Evolutionary conservation across 2,888 invertebrate species (phyloP).

Genomic region (Eurois occulta): DNA sequence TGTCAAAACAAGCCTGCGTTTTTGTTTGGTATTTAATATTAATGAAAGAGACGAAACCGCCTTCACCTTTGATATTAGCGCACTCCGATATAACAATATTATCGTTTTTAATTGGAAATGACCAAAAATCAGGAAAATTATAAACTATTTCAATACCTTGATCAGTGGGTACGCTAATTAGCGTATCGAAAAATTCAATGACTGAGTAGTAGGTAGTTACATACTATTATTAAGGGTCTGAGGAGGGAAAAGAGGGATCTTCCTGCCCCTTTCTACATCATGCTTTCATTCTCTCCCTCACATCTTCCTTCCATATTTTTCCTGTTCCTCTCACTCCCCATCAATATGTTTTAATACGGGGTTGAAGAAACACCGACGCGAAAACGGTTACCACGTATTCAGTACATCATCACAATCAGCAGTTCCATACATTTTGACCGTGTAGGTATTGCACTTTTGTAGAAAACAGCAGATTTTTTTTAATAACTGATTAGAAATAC

Average conservation of each 20-base stretch:
- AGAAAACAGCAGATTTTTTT: too few species aligned
- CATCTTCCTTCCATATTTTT: not conserved
- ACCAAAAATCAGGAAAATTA: not conserved
- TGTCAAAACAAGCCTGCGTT: slow-evolving; percentile 21
- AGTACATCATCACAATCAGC: too few species aligned
- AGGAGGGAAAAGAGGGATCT: not conserved
- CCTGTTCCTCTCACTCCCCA: not conserved
- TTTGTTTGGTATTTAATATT: slow-evolving; percentile 29
- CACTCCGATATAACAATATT: not conserved
- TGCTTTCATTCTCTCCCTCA: not conserved
- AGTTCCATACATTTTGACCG: too few species aligned
- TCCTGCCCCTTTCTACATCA: not conserved
- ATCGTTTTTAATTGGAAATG: slow-evolving; percentile 1
- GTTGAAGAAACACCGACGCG: too few species aligned
- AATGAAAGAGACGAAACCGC: not conserved
- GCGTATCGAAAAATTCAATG: not conserved
- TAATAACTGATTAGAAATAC: too few species aligned
- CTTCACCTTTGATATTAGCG: not conserved
- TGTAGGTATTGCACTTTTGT: too few species aligned
- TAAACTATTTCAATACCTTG: not conserved
- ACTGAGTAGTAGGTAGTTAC: not conserved
- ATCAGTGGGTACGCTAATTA: not conserved
- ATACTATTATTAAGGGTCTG: not conserved
- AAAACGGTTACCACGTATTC: too few species aligned
- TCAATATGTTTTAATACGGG: not conserved